phyloP scores from a whole-genome alignment of 1,140 invertebrate genomes.

The Drosophila malerkotliana region DNA sequence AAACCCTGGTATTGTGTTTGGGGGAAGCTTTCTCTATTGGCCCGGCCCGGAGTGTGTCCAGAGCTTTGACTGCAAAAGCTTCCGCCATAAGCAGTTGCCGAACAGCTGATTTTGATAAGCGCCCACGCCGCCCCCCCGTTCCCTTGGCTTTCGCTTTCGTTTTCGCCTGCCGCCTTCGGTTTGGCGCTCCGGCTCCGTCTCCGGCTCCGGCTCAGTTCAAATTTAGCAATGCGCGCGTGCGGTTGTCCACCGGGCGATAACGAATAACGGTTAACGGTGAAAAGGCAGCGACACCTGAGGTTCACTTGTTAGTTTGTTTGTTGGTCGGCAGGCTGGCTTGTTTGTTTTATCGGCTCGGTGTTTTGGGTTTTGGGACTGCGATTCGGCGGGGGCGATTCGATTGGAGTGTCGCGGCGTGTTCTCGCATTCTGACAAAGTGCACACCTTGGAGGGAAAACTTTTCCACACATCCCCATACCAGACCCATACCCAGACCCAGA shows the following conservation, averaged over 20 bases:
- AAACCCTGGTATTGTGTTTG: neutral
- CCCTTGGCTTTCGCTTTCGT: conserved; percentile 11
- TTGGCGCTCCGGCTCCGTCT: conserved; percentile 60
- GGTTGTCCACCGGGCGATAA: conserved; percentile 41
- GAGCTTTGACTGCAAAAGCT: conserved; percentile 39
- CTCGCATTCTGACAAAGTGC: conserved; percentile 19
- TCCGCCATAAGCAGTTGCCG: neutral
- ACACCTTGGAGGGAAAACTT: conserved; percentile 17
- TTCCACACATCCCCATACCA: neutral
- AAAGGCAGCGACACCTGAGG: conserved; percentile 11
- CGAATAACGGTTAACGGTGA: conserved; percentile 21
- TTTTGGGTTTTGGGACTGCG: conserved; percentile 19
- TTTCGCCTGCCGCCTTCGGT: conserved; percentile 24
- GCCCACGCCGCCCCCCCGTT: conserved; percentile 21
- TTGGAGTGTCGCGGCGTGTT: conserved; percentile 7
- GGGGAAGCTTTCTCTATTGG: neutral
- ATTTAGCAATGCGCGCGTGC: conserved; percentile 69
- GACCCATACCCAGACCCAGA: neutral
- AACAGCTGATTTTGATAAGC: conserved; percentile 54
- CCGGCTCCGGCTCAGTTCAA: conserved; percentile 60
- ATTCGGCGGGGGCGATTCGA: neutral
- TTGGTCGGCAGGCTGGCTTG: conserved; percentile 5
- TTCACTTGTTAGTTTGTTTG: conserved; percentile 1
- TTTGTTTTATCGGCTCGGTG: conserved; percentile 21
- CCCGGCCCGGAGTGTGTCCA: neutral